These are phyloP conservation scores for Cephus sareptanus DNA, from an alignment of 2,888 invertebrate genomes.

Conservation along the genomic window DNA sequence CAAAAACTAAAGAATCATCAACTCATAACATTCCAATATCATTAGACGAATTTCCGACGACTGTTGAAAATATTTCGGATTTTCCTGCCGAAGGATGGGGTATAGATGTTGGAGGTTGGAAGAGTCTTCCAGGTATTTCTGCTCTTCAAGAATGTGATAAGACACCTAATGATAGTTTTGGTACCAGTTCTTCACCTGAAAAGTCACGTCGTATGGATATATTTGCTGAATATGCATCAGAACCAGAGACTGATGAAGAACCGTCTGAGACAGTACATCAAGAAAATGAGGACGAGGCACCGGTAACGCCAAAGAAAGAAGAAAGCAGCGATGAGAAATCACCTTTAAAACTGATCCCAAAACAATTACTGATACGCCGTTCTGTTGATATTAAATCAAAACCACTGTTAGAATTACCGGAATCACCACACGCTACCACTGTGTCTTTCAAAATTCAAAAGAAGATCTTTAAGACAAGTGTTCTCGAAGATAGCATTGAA, in stretches of 20 bases:
- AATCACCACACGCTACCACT: slow-evolving; percentile 7
- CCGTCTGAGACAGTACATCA: slow-evolving; percentile 15
- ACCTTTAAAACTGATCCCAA: slow-evolving; percentile 51
- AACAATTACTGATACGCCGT: slow-evolving; percentile 49
- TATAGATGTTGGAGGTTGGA: neutral
- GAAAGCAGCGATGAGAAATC: slow-evolving; percentile 22
- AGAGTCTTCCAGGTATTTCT: neutral
- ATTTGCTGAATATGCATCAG: slow-evolving; percentile 40
- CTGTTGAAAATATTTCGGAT: neutral
- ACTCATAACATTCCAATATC: slow-evolving; percentile 18
- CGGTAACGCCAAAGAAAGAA: slow-evolving; percentile 24
- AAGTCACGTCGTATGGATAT: slow-evolving; percentile 40
- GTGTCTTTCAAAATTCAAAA: slow-evolving; percentile 18
- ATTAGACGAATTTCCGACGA: slow-evolving; percentile 12
- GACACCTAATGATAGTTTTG: neutral
- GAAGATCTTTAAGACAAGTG: slow-evolving; percentile 5
- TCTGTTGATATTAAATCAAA: slow-evolving; percentile 10
- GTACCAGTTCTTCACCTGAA: neutral
- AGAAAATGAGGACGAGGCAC: slow-evolving; percentile 9
- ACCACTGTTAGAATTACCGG: neutral
- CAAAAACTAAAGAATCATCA: slow-evolving; percentile 10
- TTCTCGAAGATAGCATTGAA: slow-evolving; percentile 8
- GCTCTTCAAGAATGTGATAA: neutral
- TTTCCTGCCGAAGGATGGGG: neutral
- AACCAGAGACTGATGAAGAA: slow-evolving; percentile 21